Evolutionary conservation across 2,888 invertebrate species (phyloP).

Genomic region (Lasioglossum vierecki): DNA sequence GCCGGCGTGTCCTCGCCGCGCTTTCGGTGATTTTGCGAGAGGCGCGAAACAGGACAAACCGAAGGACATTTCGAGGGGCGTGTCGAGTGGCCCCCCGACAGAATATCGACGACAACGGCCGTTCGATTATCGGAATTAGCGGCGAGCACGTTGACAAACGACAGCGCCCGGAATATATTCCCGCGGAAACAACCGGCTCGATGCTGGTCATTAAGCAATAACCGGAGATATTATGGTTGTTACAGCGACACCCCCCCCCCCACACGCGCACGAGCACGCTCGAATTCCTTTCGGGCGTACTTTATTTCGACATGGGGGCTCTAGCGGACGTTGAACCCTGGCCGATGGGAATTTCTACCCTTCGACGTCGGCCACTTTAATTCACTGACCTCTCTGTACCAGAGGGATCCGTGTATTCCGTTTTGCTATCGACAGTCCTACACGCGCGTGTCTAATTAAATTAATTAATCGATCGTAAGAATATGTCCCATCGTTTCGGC

Average conservation of each 20-base stretch:
- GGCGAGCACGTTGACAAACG: constrained; percentile 18
- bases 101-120: constrained; percentile 12
- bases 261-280: neutral
- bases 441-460: neutral
- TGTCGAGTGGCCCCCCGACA: neutral
- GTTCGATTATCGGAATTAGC: constrained; percentile 41
- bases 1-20: neutral
- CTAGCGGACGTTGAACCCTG: neutral
- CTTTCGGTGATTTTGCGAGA: constrained; percentile 5
- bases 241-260: neutral
- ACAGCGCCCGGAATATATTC: constrained; percentile 17
- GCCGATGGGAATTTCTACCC: neutral
- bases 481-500: neutral
- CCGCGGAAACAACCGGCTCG: neutral
- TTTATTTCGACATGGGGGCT: neutral
- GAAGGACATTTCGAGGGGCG: neutral
- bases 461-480: neutral
- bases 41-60: constrained; percentile 10
- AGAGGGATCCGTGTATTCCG: neutral
- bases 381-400: neutral
- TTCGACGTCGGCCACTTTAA: neutral
- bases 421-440: neutral
- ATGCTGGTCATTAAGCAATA: constrained; percentile 18
- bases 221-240: constrained; percentile 9
- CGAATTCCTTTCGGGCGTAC: neutral